Conservation (phyloP, 2,113 vertebrate genomes). For the Trochalopteron elliotii region DNA sequence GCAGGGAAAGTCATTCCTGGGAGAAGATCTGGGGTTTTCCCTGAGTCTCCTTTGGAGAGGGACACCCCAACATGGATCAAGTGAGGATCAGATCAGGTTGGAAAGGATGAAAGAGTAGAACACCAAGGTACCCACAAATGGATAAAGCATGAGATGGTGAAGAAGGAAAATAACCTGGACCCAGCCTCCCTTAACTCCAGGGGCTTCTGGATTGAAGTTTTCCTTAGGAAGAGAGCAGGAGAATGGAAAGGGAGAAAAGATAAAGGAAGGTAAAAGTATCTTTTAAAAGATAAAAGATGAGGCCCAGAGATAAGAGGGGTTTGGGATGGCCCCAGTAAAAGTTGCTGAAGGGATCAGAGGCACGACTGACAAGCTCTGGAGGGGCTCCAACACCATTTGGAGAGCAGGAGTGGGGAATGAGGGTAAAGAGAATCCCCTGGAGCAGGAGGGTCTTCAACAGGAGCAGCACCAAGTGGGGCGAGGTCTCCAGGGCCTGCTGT, state of each 20-base stretch:
- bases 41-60: neutral
- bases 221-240: neutral
- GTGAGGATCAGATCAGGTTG: neutral
- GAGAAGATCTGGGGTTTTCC: neutral
- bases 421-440: neutral
- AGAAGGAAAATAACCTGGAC: neutral
- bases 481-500: neutral
- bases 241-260: neutral
- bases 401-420: neutral
- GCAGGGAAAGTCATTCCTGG: neutral
- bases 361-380: accelerated
- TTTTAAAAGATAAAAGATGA: no score
- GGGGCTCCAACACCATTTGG: neutral
- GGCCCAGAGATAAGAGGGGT: neutral
- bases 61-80: neutral
- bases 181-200: neutral
- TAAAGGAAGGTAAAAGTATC: neutral
- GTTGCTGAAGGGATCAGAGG: neutral
- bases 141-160: accelerated
- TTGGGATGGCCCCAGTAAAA: neutral
- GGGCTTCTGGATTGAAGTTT: neutral
- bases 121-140: neutral
- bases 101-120: neutral
- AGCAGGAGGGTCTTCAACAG: neutral
- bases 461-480: neutral